A percentile compares a stretch with the other conserved stretches of the same genome.
phyloP scores from a whole-genome alignment of 2,113 vertebrate species.

The Hyperoodon ampullatus region DNA sequence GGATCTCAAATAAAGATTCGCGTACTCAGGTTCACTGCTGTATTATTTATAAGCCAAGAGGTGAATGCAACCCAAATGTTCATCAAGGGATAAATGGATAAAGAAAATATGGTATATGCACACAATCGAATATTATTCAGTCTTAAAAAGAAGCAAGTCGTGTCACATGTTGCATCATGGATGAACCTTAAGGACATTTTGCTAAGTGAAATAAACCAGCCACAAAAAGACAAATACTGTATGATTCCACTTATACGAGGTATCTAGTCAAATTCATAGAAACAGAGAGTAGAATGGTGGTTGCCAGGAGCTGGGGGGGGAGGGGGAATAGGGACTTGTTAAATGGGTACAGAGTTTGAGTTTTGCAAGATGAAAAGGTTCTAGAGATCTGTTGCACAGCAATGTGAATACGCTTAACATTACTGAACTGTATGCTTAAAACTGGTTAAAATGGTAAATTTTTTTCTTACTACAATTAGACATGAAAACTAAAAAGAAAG shows the following conservation, averaged over 20 bases:
- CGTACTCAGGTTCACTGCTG: background rate
- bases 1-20: background rate
- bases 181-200: background rate
- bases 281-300: background rate
- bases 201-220: background rate
- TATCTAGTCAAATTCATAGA: background rate
- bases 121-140: background rate
- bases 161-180: background rate
- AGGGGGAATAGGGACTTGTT: background rate
- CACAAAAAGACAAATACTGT: background rate
- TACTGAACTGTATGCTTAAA: background rate
- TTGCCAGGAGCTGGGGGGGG: fast-evolving
- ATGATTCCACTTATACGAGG: background rate
- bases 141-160: background rate
- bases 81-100: background rate
- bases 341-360: no score
- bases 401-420: background rate
- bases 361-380: background rate
- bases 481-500: background rate
- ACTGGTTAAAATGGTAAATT: background rate
- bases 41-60: background rate
- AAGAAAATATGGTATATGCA: background rate
- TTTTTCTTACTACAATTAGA: background rate
- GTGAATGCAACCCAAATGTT: background rate
- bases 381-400: background rate